These are phyloP conservation scores for Callinectes sapidus DNA, from an alignment of 2,888 invertebrate species.

Conservation along the genomic window DNA sequence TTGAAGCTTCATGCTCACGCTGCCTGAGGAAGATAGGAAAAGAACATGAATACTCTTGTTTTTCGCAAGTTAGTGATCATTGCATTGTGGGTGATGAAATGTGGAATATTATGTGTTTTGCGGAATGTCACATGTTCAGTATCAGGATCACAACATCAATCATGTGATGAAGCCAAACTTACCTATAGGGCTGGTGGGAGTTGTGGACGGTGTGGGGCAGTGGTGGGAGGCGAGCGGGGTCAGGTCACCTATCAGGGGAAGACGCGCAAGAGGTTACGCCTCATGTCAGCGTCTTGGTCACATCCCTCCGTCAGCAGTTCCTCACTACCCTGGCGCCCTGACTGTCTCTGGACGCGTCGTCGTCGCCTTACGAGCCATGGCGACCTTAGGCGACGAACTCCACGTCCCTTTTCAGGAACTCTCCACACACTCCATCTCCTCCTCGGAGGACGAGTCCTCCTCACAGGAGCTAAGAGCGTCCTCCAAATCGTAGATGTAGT, in stretches of 20 bases:
- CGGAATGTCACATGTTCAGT: not conserved
- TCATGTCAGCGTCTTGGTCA: slow-evolving; percentile 6
- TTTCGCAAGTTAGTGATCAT: not conserved
- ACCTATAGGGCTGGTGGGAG: slow-evolving; percentile 33
- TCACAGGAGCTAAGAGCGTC: slow-evolving; percentile 70
- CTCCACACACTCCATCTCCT: slow-evolving; percentile 67
- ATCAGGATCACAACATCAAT: not conserved
- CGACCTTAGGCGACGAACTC: slow-evolving; percentile 44
- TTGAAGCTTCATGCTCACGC: slow-evolving; percentile 50
- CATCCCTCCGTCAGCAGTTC: slow-evolving; percentile 37
- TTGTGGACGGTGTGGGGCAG: not conserved
- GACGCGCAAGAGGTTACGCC: not conserved
- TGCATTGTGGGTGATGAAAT: not conserved
- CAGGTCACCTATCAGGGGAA: slow-evolving; percentile 21
- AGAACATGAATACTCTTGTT: not conserved
- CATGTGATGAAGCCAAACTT: slow-evolving; percentile 4
- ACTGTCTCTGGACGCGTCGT: slow-evolving; percentile 42
- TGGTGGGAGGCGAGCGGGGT: slow-evolving; percentile 4
- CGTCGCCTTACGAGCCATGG: slow-evolving; percentile 35
- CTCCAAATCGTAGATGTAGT: slow-evolving; percentile 77
- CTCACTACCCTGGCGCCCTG: slow-evolving; percentile 52
- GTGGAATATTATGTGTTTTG: not conserved
- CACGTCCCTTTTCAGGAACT: slow-evolving; percentile 59
- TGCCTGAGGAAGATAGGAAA: slow-evolving; percentile 34
- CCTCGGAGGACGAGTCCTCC: slow-evolving; percentile 62